phyloP scores from a whole-genome alignment of 2,888 invertebrate genomes.

The Oligia strigilis region DNA sequence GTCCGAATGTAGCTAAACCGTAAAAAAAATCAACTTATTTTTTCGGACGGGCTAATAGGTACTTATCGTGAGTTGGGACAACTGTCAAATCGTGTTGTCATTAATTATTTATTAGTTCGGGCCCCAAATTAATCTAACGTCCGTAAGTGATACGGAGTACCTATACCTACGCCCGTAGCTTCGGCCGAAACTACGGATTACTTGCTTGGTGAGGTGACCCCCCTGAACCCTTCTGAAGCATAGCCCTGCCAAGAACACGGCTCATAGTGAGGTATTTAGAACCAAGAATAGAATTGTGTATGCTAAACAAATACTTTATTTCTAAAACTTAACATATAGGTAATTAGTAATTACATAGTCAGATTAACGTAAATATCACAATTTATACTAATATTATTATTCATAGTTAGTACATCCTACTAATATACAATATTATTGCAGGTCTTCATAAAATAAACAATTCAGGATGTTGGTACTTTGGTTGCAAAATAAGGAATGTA shows the following conservation, averaged over 20 bases:
- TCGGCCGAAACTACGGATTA: too few species aligned
- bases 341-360: constrained; percentile 69
- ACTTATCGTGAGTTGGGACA: too few species aligned
- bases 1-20: too few species aligned
- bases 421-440: constrained; percentile 57
- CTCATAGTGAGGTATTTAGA: neutral
- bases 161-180: too few species aligned
- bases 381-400: constrained; percentile 63
- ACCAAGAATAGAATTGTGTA: neutral
- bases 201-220: neutral
- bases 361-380: constrained; percentile 70
- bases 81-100: too few species aligned
- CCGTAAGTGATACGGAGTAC: too few species aligned
- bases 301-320: constrained; percentile 73
- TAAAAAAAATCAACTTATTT: too few species aligned
- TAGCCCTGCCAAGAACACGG: neutral
- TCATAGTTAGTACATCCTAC: constrained; percentile 41
- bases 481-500: constrained; percentile 63
- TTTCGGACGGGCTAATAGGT: too few species aligned
- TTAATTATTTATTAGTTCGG: too few species aligned
- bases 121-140: too few species aligned
- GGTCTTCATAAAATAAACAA: constrained; percentile 66
- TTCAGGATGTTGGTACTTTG: constrained; percentile 64
- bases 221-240: neutral
- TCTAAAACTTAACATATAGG: constrained; percentile 79